Percentiles rank a stretch among this genome's conserved stretches.
Evolutionary conservation across 1,140 invertebrate species (phyloP).

Genomic region (Drosophila guanche): DNA sequence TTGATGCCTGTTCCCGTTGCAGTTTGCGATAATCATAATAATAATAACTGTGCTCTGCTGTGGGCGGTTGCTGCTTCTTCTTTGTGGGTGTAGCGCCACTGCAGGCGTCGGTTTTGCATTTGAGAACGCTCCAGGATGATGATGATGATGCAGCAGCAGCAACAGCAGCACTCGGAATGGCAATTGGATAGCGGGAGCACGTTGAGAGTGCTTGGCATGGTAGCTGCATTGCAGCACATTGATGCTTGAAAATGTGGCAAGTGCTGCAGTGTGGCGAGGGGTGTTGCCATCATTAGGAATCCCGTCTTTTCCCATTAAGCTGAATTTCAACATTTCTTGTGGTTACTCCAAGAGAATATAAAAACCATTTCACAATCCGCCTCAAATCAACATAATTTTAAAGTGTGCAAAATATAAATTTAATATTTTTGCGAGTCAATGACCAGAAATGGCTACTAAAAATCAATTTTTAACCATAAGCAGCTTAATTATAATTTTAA

Average conservation of each 20-base stretch:
- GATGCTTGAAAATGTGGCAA: slow-evolving; percentile 49
- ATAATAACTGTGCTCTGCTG: slow-evolving; percentile 44
- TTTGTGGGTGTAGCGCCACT: slow-evolving; percentile 2
- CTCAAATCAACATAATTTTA: too few species aligned
- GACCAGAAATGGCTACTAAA: slow-evolving; percentile 48
- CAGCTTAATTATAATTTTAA: slow-evolving; percentile 69
- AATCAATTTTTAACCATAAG: slow-evolving; percentile 62
- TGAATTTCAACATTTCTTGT: slow-evolving; percentile 37
- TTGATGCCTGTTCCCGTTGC: slow-evolving; percentile 47
- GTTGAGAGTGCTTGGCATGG: slow-evolving; percentile 16
- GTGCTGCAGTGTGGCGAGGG: slow-evolving; percentile 5
- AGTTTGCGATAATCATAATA: slow-evolving; percentile 72
- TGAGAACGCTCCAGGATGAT: slow-evolving; percentile 34
- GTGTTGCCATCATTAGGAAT: slow-evolving; percentile 23
- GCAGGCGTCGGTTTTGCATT: slow-evolving; percentile 33
- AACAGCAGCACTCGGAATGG: slow-evolving; percentile 38
- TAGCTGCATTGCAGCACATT: slow-evolving; percentile 51
- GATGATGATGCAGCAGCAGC: slow-evolving; percentile 43
- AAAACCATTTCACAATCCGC: too few species aligned
- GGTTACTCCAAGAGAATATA: slow-evolving; percentile 15
- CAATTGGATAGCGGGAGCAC: slow-evolving; percentile 37
- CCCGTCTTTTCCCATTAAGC: slow-evolving; percentile 23
- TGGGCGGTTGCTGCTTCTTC: neutral
- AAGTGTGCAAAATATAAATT: too few species aligned
- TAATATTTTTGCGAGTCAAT: slow-evolving; percentile 18